Conservation (phyloP, 2,113 vertebrate genomes). For the Desmodus rotundus region DNA sequence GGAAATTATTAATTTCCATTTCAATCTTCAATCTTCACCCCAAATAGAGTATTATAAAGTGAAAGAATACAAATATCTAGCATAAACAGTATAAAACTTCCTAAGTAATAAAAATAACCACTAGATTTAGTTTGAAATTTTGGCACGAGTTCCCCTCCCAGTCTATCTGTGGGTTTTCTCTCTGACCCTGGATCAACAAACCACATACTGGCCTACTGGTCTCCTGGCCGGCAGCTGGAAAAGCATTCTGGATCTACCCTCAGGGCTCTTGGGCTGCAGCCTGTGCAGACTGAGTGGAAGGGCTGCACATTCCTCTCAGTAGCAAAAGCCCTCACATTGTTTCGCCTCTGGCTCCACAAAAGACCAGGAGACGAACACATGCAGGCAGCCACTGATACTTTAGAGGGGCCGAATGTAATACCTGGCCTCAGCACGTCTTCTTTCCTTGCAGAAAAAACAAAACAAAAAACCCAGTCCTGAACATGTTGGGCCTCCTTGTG, state of each 20-base stretch:
- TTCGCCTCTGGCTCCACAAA: neutral
- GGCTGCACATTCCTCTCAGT: neutral
- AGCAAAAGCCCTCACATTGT: neutral
- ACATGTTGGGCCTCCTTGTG: neutral
- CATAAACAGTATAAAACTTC: neutral
- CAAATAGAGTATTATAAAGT: conserved; percentile 17
- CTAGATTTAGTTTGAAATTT: conserved; percentile 32
- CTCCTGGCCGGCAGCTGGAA: neutral
- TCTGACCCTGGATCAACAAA: conserved; percentile 36
- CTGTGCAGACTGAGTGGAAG: neutral
- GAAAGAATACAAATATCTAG: neutral
- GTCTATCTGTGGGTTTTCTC: neutral
- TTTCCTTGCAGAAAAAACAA: neutral
- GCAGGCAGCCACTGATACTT: neutral
- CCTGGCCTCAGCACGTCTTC: neutral
- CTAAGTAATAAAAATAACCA: conserved; percentile 37
- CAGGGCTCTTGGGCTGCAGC: neutral
- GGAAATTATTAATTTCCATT: conserved; percentile 13
- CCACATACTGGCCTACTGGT: neutral
- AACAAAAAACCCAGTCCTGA: neutral
- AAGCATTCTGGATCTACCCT: neutral
- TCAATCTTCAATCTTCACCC: neutral
- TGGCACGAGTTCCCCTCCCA: neutral
- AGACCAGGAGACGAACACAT: neutral
- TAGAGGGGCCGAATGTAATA: neutral